Percentiles rank a stretch among this genome's conserved stretches.
Conservation (phyloP, 2,113 vertebrate species). For the Chionodraco myersi region DNA sequence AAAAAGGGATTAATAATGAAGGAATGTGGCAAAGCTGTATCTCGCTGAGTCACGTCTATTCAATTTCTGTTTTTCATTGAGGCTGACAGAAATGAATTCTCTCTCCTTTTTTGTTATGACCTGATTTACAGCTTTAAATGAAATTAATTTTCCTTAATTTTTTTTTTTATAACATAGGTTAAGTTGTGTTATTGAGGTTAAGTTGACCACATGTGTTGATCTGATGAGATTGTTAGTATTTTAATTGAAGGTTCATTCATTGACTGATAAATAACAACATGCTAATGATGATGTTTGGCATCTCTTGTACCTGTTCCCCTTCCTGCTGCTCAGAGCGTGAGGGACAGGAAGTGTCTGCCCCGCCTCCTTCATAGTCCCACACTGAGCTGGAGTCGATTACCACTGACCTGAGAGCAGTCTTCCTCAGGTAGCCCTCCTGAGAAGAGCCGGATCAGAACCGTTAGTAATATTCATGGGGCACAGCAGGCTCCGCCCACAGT, state of each 20-base stretch:
- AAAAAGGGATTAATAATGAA: no score
- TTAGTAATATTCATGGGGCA: background rate
- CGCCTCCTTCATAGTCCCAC: background rate
- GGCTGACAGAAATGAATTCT: no score
- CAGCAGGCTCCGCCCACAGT: background rate
- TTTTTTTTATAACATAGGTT: no score
- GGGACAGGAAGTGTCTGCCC: background rate
- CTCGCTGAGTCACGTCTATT: no score
- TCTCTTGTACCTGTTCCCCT: conserved; percentile 25
- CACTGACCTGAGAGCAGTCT: conserved; percentile 71
- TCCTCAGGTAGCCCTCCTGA: conserved; percentile 83
- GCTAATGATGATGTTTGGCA: background rate
- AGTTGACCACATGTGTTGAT: background rate
- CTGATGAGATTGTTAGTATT: background rate
- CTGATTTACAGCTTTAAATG: no score
- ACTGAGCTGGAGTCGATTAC: background rate
- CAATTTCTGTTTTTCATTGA: no score
- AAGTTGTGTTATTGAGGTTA: no score
- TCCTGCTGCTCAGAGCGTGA: background rate
- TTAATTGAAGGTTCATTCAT: background rate
- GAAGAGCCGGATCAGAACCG: conserved; percentile 10
- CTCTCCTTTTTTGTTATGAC: no score
- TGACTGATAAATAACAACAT: background rate
- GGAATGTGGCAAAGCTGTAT: no score
- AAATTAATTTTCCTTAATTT: no score